Evolutionary conservation across 1,140 invertebrate genomes (phyloP).

Genomic region (Meloidogyne floridensis): DNA sequence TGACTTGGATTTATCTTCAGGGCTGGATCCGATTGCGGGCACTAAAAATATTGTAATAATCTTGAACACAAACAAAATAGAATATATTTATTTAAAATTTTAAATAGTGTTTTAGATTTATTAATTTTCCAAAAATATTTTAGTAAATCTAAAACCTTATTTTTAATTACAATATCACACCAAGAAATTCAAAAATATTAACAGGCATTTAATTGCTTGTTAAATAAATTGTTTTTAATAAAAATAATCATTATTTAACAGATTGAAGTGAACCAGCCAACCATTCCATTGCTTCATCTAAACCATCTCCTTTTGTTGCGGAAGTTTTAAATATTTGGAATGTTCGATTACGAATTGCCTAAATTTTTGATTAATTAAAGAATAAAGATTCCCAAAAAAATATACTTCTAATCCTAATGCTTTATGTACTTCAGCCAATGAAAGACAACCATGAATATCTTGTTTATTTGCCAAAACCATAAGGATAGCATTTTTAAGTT

Average conservation of each 20-base stretch:
- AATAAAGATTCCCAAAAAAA: background rate
- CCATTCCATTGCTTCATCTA: constrained; percentile 98
- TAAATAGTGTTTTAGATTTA: too few species aligned
- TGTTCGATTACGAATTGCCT: constrained; percentile 87
- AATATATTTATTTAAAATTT: too few species aligned
- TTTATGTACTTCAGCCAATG: constrained; percentile 92
- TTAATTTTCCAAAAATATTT: too few species aligned
- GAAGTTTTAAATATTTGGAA: constrained; percentile 99
- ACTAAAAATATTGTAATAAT: too few species aligned
- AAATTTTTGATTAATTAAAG: constrained; percentile 11
- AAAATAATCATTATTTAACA: constrained; percentile 17
- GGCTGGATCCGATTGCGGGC: too few species aligned
- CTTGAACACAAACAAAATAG: too few species aligned
- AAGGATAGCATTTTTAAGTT: constrained; percentile 88
- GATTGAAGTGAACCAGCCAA: constrained; percentile 54
- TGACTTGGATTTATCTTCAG: too few species aligned
- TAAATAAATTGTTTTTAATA: background rate
- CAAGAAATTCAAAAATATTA: background rate
- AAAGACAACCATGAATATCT: constrained; percentile 91
- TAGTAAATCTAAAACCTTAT: too few species aligned
- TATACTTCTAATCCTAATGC: constrained; percentile 81
- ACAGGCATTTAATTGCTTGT: constrained; percentile 1
- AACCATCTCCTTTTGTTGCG: constrained; percentile 94
- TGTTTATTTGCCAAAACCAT: constrained; percentile 99
- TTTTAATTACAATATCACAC: background rate